phyloP scores from a whole-genome alignment of 2,797 vertebrate species.

The Danio tinwini region DNA sequence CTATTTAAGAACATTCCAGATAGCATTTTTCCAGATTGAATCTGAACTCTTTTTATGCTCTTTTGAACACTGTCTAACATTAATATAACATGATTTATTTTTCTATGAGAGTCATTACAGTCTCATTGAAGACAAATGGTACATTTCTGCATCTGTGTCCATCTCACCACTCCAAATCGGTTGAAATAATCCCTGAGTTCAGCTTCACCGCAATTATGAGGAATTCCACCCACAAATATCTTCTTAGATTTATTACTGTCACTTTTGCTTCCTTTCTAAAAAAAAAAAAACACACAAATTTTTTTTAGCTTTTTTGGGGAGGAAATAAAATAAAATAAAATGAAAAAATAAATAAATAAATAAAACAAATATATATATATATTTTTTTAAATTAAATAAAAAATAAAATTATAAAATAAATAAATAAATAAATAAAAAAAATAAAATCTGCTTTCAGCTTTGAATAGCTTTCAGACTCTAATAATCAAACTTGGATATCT shows the following conservation, averaged over 20 bases:
- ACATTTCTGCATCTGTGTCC: conserved; percentile 24
- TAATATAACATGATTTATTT: background rate
- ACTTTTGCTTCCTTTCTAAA: conserved; percentile 97
- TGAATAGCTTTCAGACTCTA: background rate
- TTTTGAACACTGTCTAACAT: background rate
- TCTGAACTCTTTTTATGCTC: background rate
- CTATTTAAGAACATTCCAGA: too few relatives aligned
- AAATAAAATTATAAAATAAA: too few relatives aligned
- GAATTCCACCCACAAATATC: conserved; percentile 99
- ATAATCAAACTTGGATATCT: conserved; percentile 11
- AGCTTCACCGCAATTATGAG: conserved; percentile 99
- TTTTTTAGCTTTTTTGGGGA: background rate
- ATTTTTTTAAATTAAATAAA: too few relatives aligned
- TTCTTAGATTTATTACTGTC: conserved; percentile 99
- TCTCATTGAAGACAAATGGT: background rate
- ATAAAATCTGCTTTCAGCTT: background rate
- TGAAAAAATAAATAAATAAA: too few relatives aligned
- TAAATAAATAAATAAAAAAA: background rate
- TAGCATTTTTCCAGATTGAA: too few relatives aligned
- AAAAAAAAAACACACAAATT: conserved; percentile 64
- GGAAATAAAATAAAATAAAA: background rate
- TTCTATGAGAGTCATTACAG: background rate
- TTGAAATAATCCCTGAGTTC: conserved; percentile 99
- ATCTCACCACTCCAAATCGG: conserved; percentile 99
- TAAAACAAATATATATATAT: too few relatives aligned